Evolutionary conservation across 1,140 invertebrate species (phyloP).

Genomic region (Atta cephalotes): DNA sequence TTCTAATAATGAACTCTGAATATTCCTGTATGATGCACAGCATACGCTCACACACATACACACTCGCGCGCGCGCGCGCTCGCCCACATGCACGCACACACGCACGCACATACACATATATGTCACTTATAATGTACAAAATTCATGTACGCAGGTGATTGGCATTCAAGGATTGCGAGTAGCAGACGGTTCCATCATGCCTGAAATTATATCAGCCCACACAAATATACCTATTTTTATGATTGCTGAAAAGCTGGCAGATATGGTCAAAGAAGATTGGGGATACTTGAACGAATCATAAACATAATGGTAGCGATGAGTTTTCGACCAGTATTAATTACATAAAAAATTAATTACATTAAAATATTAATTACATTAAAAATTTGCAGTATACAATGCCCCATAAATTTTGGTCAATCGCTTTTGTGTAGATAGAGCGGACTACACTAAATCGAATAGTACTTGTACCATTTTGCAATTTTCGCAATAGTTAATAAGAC

Average conservation of each 20-base stretch:
- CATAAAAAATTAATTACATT: no score
- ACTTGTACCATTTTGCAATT: no score
- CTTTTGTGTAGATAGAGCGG: no score
- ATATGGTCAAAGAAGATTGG: slow-evolving; percentile 89
- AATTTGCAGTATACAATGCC: neutral
- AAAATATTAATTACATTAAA: no score
- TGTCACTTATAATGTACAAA: neutral
- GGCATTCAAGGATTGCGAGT: slow-evolving; percentile 91
- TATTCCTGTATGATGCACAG: no score
- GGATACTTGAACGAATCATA: slow-evolving; percentile 10
- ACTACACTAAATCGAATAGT: no score
- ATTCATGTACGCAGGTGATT: slow-evolving; percentile 48
- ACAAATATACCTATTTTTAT: slow-evolving; percentile 90
- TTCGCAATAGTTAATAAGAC: no score
- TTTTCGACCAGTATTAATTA: neutral
- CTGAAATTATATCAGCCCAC: slow-evolving; percentile 87
- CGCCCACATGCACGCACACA: no score
- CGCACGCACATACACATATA: neutral
- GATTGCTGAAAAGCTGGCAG: slow-evolving; percentile 91
- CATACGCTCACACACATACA: neutral
- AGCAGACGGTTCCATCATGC: slow-evolving; percentile 91
- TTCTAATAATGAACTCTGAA: no score
- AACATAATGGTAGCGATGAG: neutral
- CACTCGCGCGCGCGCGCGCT: no score
- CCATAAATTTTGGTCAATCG: no score